Evolutionary conservation across 2,888 invertebrate species (phyloP), one percentile per base, ranked within the genome.

Genomic region (Agrochola circellaris): DNA sequence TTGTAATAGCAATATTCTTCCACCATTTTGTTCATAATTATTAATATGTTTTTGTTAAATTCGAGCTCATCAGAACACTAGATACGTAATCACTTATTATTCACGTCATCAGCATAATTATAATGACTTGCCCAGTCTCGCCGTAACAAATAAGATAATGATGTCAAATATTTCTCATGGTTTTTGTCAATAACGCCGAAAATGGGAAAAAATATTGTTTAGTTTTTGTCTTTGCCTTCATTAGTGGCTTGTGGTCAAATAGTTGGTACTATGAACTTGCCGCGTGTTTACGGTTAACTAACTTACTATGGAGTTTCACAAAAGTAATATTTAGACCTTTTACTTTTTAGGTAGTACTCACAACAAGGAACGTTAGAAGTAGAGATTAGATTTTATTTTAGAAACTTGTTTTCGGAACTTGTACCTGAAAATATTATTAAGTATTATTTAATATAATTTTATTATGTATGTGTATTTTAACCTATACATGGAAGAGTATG

Each of bases 141-240:
- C 4, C 58, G 62, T 42, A 60, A 60, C 51, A 8, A 58, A 77
- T 69, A 54, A 58, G 60, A 51, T 69, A 73, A 84, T 73, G 26
- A 84, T 69, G 60, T 61, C 58, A 34, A 81, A 73, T 65, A 60
- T 23, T 69, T 71, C 48, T 69, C 56, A 65, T 51, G 56, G 58
- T 84, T 81, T 81, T 84, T 84, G 69, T 42, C 30, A 51, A 54
- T 48, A 73, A 54, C 11, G 38, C 48, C 62, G 58, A 70, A 74
- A 74, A 66, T 61, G 15, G 2, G 20, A 42, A 82, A 72, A 58
- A 30, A 72, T 23, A 20, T 34, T 6, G 60, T 62, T 0, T 1
- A 13, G 34, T 82, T 82, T 81, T 82, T 84, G 74, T 73, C 1
- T 15, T 8, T n/a, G 56, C 66, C 61, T 81, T 81, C 85, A 81